phyloP scores from a whole-genome alignment of 2,797 vertebrate species.

The Sitta carolinensis region DNA sequence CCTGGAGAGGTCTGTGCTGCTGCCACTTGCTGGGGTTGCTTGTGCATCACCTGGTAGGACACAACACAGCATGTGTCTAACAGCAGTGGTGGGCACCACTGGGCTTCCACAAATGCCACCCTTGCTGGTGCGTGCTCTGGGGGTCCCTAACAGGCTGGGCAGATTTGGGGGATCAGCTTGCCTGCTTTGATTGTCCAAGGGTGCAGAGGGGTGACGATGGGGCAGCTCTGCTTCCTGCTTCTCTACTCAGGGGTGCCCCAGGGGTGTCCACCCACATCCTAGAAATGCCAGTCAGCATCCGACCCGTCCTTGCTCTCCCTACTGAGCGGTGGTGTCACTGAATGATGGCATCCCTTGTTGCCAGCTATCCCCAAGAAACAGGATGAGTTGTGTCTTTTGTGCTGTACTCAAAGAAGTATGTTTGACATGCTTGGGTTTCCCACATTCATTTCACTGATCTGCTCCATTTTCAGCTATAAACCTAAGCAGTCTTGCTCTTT shows the following conservation, averaged over 20 bases:
- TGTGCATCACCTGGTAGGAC: not conserved
- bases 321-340: not conserved
- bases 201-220: not conserved
- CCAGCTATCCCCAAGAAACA: fast-evolving
- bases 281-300: not conserved
- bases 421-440: not conserved
- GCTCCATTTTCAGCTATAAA: not conserved
- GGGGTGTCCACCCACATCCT: not conserved
- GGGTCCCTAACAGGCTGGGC: not conserved
- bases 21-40: not conserved
- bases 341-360: not conserved
- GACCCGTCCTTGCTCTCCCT: fast-evolving
- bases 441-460: not conserved
- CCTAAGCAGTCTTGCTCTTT: not conserved
- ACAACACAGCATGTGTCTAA: fast-evolving
- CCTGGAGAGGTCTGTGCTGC: not conserved
- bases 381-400: not conserved
- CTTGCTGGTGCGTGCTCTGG: fast-evolving
- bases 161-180: fast-evolving
- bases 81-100: not conserved
- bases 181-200: fast-evolving
- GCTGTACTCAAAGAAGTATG: not conserved
- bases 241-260: not conserved
- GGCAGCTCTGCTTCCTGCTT: not conserved
- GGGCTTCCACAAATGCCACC: not conserved